Evolutionary conservation across 2,888 invertebrate species (phyloP), one percentile per base, ranked within the genome.

Genomic region (Drosophila picticornis): DNA sequence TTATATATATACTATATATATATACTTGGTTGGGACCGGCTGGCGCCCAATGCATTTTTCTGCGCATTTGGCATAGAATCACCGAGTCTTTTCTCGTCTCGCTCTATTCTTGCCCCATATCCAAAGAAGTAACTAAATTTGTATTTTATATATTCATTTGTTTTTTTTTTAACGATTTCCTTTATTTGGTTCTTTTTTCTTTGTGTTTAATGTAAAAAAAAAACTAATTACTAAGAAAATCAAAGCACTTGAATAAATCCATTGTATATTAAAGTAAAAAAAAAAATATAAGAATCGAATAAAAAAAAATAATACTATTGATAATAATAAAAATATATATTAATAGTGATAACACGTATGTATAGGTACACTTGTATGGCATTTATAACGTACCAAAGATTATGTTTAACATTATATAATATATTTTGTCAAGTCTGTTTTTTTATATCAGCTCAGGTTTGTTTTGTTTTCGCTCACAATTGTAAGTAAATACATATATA

Each of bases 51-150:
- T 83, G 84, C 89, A 81, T 71, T 72, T 46, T 84, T 82, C 72
- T 85, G 83, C 90, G 85, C 84, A 84, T 72, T 84, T 84, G 84
- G 83, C 83, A 83, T 74, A 71, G 48, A 62, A 65, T 62, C 51
- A 31, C 34, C n/a, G 31, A 27, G 53, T 50, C 31, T 51, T 29
- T 31, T 51, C 31, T n/a, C 46, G 19, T 11, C 36, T 10, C 11
- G 22, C 36, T 62, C 43, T 34, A 6, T 32, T 36, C 50, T 56
- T 22, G 60, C 70, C 48, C 40, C 11, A 22, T 29, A 19, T 0
- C 13, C 40, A 29, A 57, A 48, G 38, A 51, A 57, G 29, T 38
- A 55, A 55, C 36, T 22, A 29, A 57, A 80, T 75, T 40, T 48
- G 58, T 36, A 69, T 13, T 55, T 36, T 34, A 53, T 55, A 19